phyloP scores from a whole-genome alignment of 2,888 invertebrate species.

The Ceraclea dissimilis region DNA sequence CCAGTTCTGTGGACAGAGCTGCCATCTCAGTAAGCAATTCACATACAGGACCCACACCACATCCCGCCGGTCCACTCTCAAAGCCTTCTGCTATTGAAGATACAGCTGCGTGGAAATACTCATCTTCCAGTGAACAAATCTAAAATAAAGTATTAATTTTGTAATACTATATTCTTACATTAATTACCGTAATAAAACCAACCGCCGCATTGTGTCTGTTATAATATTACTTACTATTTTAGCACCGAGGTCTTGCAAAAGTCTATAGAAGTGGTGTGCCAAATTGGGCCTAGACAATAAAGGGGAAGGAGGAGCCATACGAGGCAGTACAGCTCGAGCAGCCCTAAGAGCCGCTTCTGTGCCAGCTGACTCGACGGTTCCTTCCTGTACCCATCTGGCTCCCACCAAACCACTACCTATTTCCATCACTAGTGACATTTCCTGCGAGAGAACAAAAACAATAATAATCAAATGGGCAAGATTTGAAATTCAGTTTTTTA shows the following conservation, averaged over 20 bases:
- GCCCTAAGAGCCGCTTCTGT: slow-evolving; percentile 27
- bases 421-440: slow-evolving; percentile 73
- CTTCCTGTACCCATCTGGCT: slow-evolving; percentile 31
- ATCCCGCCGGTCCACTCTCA: slow-evolving; percentile 15
- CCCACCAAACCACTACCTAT: slow-evolving; percentile 46
- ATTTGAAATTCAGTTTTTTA: neutral
- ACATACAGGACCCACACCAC: slow-evolving; percentile 20
- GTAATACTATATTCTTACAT: neutral
- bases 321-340: slow-evolving; percentile 37
- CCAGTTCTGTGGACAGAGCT: slow-evolving; percentile 1
- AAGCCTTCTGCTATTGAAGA: slow-evolving; percentile 20
- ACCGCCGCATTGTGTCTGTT: no score
- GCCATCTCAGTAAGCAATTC: slow-evolving; percentile 21
- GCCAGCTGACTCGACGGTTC: slow-evolving; percentile 27
- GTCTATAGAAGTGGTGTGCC: slow-evolving; percentile 39
- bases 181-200: neutral
- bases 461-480: no score
- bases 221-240: slow-evolving; percentile 26
- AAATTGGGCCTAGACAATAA: slow-evolving; percentile 33
- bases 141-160: slow-evolving; percentile 5
- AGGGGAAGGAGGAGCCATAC: slow-evolving; percentile 37
- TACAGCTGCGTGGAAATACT: slow-evolving; percentile 21
- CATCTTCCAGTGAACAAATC: slow-evolving; percentile 24
- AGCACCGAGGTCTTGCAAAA: slow-evolving; percentile 39
- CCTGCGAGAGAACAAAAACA: slow-evolving; percentile 46